Percentiles rank a stretch among this genome's conserved stretches.
Evolutionary conservation across 2,113 vertebrate genomes (phyloP).

Genomic region (Ophiodon elongatus): DNA sequence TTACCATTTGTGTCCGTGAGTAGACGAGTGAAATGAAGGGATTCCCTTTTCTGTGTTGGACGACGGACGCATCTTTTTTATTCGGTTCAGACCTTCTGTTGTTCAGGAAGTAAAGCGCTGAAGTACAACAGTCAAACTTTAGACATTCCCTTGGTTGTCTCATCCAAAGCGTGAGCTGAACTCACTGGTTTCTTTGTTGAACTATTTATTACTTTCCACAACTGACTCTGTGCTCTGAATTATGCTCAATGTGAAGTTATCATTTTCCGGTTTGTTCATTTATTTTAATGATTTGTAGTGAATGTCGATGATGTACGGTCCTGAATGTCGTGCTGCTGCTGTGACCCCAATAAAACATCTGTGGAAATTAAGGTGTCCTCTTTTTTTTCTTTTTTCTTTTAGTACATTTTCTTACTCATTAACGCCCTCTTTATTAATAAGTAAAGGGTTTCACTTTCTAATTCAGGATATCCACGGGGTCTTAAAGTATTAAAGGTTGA

Average conservation of each 20-base stretch:
- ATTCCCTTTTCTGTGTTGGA: background rate
- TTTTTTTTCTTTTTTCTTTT: too few relatives aligned
- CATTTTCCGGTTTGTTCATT: slow-evolving; percentile 30
- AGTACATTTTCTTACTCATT: too few relatives aligned
- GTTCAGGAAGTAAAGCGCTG: too few relatives aligned
- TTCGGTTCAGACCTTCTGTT: too few relatives aligned
- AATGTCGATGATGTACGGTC: slow-evolving; percentile 3
- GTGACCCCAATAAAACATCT: slow-evolving; percentile 69
- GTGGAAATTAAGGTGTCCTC: background rate
- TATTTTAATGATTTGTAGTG: slow-evolving; percentile 45
- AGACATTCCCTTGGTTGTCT: background rate
- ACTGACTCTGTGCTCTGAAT: slow-evolving; percentile 49
- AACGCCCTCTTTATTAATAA: too few relatives aligned
- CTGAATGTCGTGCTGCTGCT: slow-evolving; percentile 46
- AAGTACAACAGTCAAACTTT: background rate
- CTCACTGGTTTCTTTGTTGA: background rate
- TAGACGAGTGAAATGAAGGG: slow-evolving; percentile 29
- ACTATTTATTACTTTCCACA: background rate
- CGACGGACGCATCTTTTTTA: too few relatives aligned
- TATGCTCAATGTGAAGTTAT: slow-evolving; percentile 21
- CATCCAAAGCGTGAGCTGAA: background rate
- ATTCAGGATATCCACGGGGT: too few relatives aligned
- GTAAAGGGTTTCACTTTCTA: too few relatives aligned
- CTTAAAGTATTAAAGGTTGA: too few relatives aligned
- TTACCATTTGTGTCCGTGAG: slow-evolving; percentile 40